Percentiles rank a stretch among this genome's conserved stretches.
These are phyloP conservation scores for Neuroscelio doddi DNA, from an alignment of 2,888 invertebrate genomes.

Conservation along the genomic window DNA sequence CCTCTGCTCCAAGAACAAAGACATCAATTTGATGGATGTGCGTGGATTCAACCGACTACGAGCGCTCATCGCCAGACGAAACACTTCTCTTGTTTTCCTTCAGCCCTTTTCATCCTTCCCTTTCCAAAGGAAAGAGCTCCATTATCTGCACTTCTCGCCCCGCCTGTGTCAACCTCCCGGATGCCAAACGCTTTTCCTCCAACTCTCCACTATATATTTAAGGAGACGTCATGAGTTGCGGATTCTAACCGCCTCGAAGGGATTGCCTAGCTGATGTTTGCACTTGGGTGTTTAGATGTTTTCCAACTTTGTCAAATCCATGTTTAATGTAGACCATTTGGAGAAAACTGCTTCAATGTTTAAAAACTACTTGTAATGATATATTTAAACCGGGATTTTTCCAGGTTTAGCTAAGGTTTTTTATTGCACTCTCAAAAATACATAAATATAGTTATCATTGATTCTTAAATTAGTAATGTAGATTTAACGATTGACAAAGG, in stretches of 20 bases:
- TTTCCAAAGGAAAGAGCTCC: conserved; percentile 38
- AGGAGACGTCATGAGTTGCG: conserved; percentile 30
- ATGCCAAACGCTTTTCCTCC: conserved; percentile 40
- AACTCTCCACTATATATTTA: conserved; percentile 34
- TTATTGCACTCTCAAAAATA: no score
- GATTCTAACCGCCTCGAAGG: conserved; percentile 28
- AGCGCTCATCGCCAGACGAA: conserved; percentile 58
- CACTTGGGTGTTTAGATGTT: conserved; percentile 26
- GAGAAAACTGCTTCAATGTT: conserved; percentile 16
- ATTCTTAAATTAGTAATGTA: no score
- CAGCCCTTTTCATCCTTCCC: conserved; percentile 47
- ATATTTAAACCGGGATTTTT: no score
- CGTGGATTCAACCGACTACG: conserved; percentile 51
- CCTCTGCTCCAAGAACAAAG: conserved; percentile 67
- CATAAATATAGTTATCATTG: no score
- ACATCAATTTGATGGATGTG: conserved; percentile 69
- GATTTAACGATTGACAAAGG: no score
- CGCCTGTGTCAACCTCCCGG: conserved; percentile 43
- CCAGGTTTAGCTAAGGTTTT: no score
- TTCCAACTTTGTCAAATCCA: conserved; percentile 17
- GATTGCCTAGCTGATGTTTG: conserved; percentile 41
- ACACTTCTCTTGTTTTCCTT: conserved; percentile 57
- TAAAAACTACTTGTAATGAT: conserved; percentile 22
- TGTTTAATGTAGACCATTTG: conserved; percentile 33
- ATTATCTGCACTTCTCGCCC: conserved; percentile 43